Percentiles rank a stretch among this genome's conserved stretches.
phyloP scores from a whole-genome alignment of 2,797 vertebrate genomes.

The Cryptoblepharus egeriae region DNA sequence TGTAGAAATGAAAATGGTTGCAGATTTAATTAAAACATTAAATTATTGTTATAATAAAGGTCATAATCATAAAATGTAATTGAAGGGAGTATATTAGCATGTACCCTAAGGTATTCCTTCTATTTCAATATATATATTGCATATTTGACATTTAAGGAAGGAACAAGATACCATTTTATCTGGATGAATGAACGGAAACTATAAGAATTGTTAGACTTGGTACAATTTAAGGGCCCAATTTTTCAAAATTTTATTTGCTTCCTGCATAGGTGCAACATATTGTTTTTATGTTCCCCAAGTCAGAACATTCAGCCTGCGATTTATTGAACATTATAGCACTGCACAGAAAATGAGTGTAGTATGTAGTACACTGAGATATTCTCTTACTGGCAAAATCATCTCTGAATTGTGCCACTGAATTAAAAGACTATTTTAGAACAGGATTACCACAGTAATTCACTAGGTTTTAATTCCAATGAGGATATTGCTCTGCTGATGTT shows the following conservation, averaged over 20 bases:
- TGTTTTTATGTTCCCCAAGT: constrained; percentile 35
- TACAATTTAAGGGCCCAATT: constrained; percentile 39
- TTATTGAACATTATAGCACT: constrained; percentile 31
- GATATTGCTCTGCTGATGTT: neutral
- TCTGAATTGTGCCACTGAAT: constrained; percentile 13
- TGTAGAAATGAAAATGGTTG: constrained; percentile 67
- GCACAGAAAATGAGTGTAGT: neutral
- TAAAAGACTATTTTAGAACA: neutral
- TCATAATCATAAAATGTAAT: constrained; percentile 75
- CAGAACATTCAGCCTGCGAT: constrained; percentile 34
- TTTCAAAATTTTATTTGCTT: constrained; percentile 60
- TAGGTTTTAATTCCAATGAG: neutral
- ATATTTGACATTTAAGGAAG: constrained; percentile 69
- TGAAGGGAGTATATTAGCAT: constrained; percentile 68
- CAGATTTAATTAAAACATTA: constrained; percentile 76
- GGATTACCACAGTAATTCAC: too few relatives aligned
- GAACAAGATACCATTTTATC: constrained; percentile 65
- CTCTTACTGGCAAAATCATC: neutral
- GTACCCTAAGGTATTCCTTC: constrained; percentile 63
- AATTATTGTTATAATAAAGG: constrained; percentile 75
- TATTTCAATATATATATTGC: constrained; percentile 57
- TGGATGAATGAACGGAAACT: constrained; percentile 53
- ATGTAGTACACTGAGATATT: neutral
- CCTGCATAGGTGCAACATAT: constrained; percentile 40
- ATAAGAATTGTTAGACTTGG: constrained; percentile 51